These are phyloP conservation scores for Platysteira castanea DNA, from an alignment of 2,113 vertebrate genomes.

Conservation along the genomic window DNA sequence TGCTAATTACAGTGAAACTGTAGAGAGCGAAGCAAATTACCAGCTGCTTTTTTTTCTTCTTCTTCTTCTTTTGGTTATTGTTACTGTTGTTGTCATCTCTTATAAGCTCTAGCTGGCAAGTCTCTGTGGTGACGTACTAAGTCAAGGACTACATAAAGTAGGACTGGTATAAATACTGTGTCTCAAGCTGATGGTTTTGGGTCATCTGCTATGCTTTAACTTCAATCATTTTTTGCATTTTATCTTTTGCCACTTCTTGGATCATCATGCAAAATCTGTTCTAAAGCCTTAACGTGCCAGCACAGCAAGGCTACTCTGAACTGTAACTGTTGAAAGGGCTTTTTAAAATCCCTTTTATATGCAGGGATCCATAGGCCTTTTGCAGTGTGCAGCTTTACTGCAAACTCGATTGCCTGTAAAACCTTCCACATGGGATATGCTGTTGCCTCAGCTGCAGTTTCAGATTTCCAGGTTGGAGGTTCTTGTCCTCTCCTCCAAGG, in stretches of 20 bases:
- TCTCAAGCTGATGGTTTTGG: background rate
- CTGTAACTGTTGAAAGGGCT: background rate
- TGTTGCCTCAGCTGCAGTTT: background rate
- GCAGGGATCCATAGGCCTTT: background rate
- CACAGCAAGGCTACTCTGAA: background rate
- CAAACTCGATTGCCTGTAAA: background rate
- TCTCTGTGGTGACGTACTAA: background rate
- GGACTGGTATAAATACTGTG: background rate
- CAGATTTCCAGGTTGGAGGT: background rate
- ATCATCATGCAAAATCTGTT: background rate
- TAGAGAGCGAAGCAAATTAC: background rate
- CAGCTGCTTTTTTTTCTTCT: background rate
- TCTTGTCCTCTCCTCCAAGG: background rate
- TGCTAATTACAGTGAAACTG: background rate
- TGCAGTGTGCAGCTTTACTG: background rate
- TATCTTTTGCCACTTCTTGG: background rate
- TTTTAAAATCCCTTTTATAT: background rate
- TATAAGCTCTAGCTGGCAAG: background rate
- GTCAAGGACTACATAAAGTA: background rate
- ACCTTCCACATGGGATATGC: background rate
- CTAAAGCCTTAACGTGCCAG: accelerated
- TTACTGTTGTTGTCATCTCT: background rate
- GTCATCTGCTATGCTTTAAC: background rate
- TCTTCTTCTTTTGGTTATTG: background rate
- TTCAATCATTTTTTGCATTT: background rate